Base-by-base conservation (phyloP, 2,888 invertebrate species). In the Lissonota sp. region DNA sequence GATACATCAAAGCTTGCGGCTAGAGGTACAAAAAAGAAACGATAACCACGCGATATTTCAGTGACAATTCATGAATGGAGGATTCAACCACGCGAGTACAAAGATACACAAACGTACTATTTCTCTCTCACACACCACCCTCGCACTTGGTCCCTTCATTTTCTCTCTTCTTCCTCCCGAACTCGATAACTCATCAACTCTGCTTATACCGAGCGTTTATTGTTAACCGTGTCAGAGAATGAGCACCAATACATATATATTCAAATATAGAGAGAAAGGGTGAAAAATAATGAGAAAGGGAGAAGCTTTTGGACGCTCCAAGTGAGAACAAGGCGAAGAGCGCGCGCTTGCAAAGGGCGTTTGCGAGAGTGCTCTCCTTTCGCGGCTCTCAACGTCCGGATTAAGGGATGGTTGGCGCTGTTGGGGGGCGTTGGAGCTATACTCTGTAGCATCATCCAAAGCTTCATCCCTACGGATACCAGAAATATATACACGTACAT, bases 151-250 rank as follows among this genome's bases (percentile, higher is more conserved):
- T 55, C 57, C 57, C 44, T 67, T 67, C 66, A 57, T 67, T 74
- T 49, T 66, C 58, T 71, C 53, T 53, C 64, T 64, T 46, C 71
- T 42, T 49, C 69, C 49, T 62, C 37, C 64, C 57, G 67, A 62
- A 75, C 64, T 79, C 79, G 71, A 82, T 82, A 79, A 82, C 75
- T 82, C 81, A 79, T 79, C 81, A 71, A 79, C 71, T 73, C 77
- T 69, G 42, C 42, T 57, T 53, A n/a, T 62, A 60, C 73, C 57
- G 58, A 49, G 40, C 74, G 66, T 66, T 81, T 75, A 78, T 78
- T 81, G 81, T 78, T 78, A 71, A 55, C 62, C 60, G 16, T 40
- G 49, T 57, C n/a, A 60, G 37, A 57, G 42, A 66, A 70, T 12
- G 10, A 26, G 5, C 12, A 60, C 42, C 16, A 55, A 4, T n/a